A percentile compares a stretch with the other conserved stretches of the same genome.
Evolutionary conservation across 2,113 vertebrate species (phyloP).

Genomic region (Caranx melampygus): DNA sequence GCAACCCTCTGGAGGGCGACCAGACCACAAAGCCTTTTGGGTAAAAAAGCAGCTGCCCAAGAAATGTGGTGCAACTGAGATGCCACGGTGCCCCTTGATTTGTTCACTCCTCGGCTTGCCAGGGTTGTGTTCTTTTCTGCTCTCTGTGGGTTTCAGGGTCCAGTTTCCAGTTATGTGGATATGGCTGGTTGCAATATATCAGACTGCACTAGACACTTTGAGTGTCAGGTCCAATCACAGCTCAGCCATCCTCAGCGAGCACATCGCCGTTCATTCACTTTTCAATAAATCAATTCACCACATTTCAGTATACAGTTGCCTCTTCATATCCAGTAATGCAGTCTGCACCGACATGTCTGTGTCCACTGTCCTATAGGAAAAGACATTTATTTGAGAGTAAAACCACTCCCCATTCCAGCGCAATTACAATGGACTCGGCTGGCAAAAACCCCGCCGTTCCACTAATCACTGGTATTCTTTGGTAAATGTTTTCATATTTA

Average conservation of each 20-base stretch:
- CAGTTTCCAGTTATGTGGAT: conserved; percentile 59
- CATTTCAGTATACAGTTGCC: conserved; percentile 40
- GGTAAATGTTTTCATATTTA: conserved; percentile 69
- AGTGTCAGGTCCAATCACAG: conserved; percentile 51
- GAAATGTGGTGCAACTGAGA: conserved; percentile 73
- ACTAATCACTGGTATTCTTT: conserved; percentile 37
- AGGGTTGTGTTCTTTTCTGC: conserved; percentile 62
- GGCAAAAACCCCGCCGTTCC: conserved; percentile 41
- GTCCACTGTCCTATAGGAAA: conserved; percentile 39
- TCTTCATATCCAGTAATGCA: conserved; percentile 49
- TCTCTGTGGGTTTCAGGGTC: conserved; percentile 60
- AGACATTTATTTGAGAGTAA: conserved; percentile 40
- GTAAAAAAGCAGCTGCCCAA: conserved; percentile 60
- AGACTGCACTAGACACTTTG: conserved; percentile 33
- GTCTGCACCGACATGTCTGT: conserved; percentile 2
- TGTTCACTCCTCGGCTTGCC: conserved; percentile 58
- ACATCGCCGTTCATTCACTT: conserved; percentile 48
- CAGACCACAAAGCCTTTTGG: conserved; percentile 75
- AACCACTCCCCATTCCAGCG: conserved; percentile 37
- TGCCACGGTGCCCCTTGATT: conserved; percentile 68
- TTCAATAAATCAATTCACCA: conserved; percentile 65
- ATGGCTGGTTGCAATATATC: conserved; percentile 64
- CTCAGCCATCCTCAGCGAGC: conserved; percentile 26
- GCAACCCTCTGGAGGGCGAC: conserved; percentile 68
- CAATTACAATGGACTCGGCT: conserved; percentile 40